Evolutionary conservation across 2,113 vertebrate species (phyloP).

Genomic region (Oncorhynchus gorbuscha): DNA sequence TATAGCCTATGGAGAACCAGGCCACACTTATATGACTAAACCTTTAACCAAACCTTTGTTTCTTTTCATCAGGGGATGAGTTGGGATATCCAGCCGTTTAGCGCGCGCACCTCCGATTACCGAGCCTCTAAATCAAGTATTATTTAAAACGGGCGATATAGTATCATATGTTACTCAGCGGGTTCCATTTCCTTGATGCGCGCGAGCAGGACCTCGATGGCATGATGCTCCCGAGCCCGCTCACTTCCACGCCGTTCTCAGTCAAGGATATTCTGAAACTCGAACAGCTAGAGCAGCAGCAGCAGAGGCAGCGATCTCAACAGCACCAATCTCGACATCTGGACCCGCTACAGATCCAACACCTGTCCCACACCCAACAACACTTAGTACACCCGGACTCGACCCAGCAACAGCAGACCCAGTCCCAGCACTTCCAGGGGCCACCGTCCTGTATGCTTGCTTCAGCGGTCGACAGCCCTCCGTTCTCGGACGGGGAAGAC

Average conservation of each 20-base stretch:
- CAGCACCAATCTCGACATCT: conserved; percentile 79
- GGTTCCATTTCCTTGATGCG: conserved; percentile 64
- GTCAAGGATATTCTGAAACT: conserved; percentile 94
- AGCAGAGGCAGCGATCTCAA: conserved; percentile 69
- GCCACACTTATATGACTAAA: background rate
- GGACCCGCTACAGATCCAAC: conserved; percentile 77
- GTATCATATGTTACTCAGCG: conserved; percentile 69
- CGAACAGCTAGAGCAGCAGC: conserved; percentile 84
- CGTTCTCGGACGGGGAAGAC: conserved; percentile 83
- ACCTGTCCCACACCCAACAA: conserved; percentile 45
- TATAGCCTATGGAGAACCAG: conserved; percentile 28
- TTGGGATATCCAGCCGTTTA: conserved; percentile 31
- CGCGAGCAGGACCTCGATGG: conserved; percentile 68
- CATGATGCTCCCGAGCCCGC: conserved; percentile 93
- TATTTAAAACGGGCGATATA: conserved; percentile 23
- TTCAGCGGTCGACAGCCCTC: conserved; percentile 71
- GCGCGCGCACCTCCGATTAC: conserved; percentile 41
- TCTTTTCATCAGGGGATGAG: conserved; percentile 38
- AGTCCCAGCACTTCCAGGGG: conserved; percentile 66
- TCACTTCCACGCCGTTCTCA: conserved; percentile 95
- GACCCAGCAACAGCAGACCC: conserved; percentile 37
- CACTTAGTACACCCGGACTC: conserved; percentile 69
- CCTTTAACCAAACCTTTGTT: background rate
- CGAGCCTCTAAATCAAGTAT: conserved; percentile 35
- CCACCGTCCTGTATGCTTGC: conserved; percentile 82